phyloP scores from a whole-genome alignment of 2,888 invertebrate species.

The Vanessa cardui region DNA sequence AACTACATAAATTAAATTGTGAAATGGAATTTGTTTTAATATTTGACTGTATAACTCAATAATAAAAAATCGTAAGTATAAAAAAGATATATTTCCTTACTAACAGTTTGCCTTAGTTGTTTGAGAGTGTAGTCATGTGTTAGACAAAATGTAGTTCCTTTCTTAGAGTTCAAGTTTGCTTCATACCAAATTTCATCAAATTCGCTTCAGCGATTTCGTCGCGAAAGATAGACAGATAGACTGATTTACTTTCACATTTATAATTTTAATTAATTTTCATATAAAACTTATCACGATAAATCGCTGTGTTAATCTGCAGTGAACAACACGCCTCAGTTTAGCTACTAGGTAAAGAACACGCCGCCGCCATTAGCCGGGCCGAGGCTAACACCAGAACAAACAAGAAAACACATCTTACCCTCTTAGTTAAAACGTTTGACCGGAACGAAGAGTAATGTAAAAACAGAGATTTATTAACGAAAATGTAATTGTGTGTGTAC shows the following conservation, averaged over 20 bases:
- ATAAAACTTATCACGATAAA: neutral
- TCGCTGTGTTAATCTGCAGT: slow-evolving; percentile 15
- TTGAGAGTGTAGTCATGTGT: too few species aligned
- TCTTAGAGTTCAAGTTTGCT: too few species aligned
- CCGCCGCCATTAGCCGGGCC: slow-evolving; percentile 45
- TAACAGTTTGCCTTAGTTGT: too few species aligned
- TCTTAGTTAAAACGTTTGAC: slow-evolving; percentile 45
- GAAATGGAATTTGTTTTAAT: neutral
- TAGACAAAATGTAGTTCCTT: too few species aligned
- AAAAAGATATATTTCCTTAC: too few species aligned
- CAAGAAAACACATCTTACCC: slow-evolving; percentile 41
- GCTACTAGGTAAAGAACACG: slow-evolving; percentile 38
- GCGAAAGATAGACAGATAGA: too few species aligned
- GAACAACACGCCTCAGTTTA: slow-evolving; percentile 16
- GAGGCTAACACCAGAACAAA: slow-evolving; percentile 47
- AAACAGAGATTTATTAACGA: neutral
- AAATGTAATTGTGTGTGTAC: neutral
- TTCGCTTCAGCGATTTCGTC: too few species aligned
- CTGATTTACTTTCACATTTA: too few species aligned
- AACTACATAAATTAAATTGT: neutral
- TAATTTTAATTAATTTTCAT: too few species aligned
- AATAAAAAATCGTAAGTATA: neutral
- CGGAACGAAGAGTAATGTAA: slow-evolving; percentile 23
- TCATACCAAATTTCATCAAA: too few species aligned
- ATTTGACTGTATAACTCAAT: neutral